These are phyloP conservation scores for Drosophila paramelanica DNA, from an alignment of 2,888 invertebrate genomes.

Conservation along the genomic window DNA sequence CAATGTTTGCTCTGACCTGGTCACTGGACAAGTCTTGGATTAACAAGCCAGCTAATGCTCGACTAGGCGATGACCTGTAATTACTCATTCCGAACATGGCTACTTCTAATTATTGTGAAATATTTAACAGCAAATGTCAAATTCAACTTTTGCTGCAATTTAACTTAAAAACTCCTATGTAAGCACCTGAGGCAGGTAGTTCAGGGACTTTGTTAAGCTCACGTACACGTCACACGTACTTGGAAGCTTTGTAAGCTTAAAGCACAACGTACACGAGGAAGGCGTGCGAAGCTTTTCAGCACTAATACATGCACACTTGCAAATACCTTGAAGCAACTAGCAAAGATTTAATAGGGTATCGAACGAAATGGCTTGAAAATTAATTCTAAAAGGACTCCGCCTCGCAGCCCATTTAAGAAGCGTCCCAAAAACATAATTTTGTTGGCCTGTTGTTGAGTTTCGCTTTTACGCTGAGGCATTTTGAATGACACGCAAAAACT, in stretches of 20 bases:
- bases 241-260: constrained; percentile 23
- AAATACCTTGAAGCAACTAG: background rate
- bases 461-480: constrained; percentile 49
- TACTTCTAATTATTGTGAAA: too few species aligned
- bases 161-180: background rate
- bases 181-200: background rate
- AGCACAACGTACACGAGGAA: background rate
- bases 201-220: background rate
- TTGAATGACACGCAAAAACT: constrained; percentile 61
- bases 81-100: too few species aligned
- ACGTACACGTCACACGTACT: constrained; percentile 19
- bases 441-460: constrained; percentile 47
- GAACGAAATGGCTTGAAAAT: constrained; percentile 8
- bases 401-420: constrained; percentile 27
- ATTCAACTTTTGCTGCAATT: too few species aligned
- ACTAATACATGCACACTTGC: constrained; percentile 7
- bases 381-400: constrained; percentile 1
- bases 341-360: constrained; percentile 1
- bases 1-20: constrained; percentile 48
- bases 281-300: constrained; percentile 6
- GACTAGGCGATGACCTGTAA: constrained; percentile 20
- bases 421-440: constrained; percentile 62
- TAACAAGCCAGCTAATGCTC: constrained; percentile 20
- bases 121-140: too few species aligned
- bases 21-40: constrained; percentile 34